Evolutionary conservation across 2,888 invertebrate species (phyloP).

Genomic region (Archips crataeganus): DNA sequence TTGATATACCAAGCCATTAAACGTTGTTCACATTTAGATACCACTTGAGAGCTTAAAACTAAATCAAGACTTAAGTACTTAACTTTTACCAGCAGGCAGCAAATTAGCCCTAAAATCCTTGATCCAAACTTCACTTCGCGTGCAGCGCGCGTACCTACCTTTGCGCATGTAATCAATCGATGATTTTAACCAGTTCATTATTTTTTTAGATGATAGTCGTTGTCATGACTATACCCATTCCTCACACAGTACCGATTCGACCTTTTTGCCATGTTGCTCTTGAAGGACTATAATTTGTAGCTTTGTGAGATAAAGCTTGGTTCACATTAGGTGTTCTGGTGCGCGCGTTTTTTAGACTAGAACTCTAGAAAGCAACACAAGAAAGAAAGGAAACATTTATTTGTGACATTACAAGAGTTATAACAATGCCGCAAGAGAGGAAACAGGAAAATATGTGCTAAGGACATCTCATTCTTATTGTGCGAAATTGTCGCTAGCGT

Average conservation of each 20-base stretch:
- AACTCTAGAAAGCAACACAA: too few species aligned
- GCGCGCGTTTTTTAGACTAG: neutral
- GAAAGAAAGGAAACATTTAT: too few species aligned
- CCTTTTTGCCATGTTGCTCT: constrained; percentile 7
- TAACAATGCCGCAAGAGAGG: too few species aligned
- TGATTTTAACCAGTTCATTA: neutral
- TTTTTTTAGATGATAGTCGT: neutral
- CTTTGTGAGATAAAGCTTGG: neutral
- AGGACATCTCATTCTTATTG: too few species aligned
- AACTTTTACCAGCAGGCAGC: too few species aligned
- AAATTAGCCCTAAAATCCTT: neutral
- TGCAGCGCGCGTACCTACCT: neutral
- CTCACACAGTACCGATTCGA: neutral
- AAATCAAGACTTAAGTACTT: too few species aligned
- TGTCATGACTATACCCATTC: neutral
- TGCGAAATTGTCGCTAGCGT: too few species aligned
- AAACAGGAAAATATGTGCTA: too few species aligned
- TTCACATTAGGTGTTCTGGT: neutral
- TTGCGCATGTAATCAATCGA: neutral
- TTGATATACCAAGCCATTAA: too few species aligned
- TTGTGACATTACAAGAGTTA: too few species aligned
- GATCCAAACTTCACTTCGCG: neutral
- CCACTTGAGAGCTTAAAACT: too few species aligned
- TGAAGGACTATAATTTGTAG: constrained; percentile 10
- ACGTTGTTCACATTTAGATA: too few species aligned